These are phyloP conservation scores for Gymnorhina tibicen DNA, from an alignment of 2,113 vertebrate species.

Conservation along the genomic window DNA sequence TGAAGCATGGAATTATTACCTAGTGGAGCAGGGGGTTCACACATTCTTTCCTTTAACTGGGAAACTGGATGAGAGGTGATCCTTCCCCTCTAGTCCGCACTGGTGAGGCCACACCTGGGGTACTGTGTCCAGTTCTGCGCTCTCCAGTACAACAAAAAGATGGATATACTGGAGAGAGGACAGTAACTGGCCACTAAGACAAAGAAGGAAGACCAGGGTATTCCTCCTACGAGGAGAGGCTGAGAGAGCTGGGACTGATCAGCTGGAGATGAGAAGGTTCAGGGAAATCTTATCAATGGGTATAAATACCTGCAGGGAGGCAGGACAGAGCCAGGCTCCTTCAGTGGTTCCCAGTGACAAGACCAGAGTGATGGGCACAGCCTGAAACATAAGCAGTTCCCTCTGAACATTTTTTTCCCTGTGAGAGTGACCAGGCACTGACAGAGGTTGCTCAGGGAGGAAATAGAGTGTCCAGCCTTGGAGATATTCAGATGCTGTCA, in stretches of 20 bases:
- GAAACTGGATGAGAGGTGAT: not conserved
- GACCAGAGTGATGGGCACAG: not conserved
- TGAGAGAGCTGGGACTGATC: not conserved
- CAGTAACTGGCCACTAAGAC: not conserved
- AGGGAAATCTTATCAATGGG: not conserved
- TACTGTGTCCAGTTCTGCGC: not conserved
- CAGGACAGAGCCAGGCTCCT: not conserved
- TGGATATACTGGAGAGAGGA: not conserved
- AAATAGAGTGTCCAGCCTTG: not conserved
- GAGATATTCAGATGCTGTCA: not conserved
- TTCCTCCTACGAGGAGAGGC: not conserved
- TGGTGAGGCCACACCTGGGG: not conserved
- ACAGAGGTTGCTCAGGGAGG: not conserved
- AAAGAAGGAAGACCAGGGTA: not conserved
- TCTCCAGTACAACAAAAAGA: not conserved
- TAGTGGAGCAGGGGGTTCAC: fast-evolving
- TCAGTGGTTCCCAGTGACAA: not conserved
- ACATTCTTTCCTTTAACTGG: not conserved
- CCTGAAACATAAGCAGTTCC: not conserved
- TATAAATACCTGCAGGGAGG: not conserved
- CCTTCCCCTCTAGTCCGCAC: not conserved
- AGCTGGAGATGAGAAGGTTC: not conserved
- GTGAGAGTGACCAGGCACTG: not conserved
- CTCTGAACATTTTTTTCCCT: not conserved
- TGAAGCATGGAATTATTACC: not conserved